These are phyloP conservation scores for Balearica regulorum DNA, from an alignment of 2,797 vertebrate species.

Conservation along the genomic window DNA sequence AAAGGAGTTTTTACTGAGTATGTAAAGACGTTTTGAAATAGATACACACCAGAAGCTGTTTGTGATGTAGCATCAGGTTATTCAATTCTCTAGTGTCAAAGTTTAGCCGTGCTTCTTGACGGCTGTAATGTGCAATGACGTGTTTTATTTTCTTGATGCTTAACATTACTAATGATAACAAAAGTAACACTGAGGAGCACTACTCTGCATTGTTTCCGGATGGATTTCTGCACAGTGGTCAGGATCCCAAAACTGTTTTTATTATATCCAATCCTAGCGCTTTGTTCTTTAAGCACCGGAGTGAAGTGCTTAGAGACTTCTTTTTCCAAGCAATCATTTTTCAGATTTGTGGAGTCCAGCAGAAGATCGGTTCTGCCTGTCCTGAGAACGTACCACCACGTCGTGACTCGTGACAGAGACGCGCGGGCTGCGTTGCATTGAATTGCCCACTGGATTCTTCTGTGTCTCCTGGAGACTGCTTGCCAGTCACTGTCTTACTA, in stretches of 20 bases:
- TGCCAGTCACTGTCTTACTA: slow-evolving; percentile 68
- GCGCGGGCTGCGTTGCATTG: slow-evolving; percentile 28
- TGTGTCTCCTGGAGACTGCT: slow-evolving; percentile 60
- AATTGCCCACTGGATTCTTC: slow-evolving; percentile 63
- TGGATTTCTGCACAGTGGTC: slow-evolving; percentile 59
- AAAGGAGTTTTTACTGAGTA: slow-evolving; percentile 31
- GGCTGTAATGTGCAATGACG: slow-evolving; percentile 82
- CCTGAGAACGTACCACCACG: slow-evolving; percentile 28
- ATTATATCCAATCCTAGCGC: slow-evolving; percentile 62
- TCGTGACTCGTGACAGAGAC: slow-evolving; percentile 35
- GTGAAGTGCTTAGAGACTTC: slow-evolving; percentile 66
- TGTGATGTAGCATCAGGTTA: slow-evolving; percentile 77
- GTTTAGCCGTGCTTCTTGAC: slow-evolving; percentile 69
- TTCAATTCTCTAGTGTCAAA: slow-evolving; percentile 76
- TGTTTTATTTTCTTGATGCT: slow-evolving; percentile 77
- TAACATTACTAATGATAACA: slow-evolving; percentile 79
- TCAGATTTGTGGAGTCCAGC: slow-evolving; percentile 67
- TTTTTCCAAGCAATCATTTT: slow-evolving; percentile 66
- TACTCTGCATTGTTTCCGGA: slow-evolving; percentile 64
- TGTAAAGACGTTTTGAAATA: slow-evolving; percentile 66
- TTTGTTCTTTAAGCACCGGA: slow-evolving; percentile 59
- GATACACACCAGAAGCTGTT: slow-evolving; percentile 72
- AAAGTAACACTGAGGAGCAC: slow-evolving; percentile 74
- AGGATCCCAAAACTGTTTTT: slow-evolving; percentile 68
- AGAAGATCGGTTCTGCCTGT: slow-evolving; percentile 53